A percentile compares a stretch with the other conserved stretches of the same genome.
These are phyloP conservation scores for Enteromius viviparus DNA, from an alignment of 2,797 vertebrate genomes.

Conservation along the genomic window DNA sequence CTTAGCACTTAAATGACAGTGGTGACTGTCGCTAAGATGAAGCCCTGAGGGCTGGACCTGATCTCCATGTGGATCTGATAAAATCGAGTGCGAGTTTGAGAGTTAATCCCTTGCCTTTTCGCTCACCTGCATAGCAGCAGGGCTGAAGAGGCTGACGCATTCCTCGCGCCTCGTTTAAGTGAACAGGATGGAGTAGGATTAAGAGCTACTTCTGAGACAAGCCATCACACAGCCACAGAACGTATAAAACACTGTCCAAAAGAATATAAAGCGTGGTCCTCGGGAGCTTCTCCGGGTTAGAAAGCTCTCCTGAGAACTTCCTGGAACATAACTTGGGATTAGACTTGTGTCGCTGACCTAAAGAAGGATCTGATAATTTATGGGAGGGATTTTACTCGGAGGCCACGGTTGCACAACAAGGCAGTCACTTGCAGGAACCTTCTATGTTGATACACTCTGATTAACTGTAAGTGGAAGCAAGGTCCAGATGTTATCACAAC, in stretches of 20 bases:
- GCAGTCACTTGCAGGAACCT: conserved; percentile 64
- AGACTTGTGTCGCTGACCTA: conserved; percentile 40
- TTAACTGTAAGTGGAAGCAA: conserved; percentile 75
- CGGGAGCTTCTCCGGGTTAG: conserved; percentile 38
- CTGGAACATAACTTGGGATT: conserved; percentile 46
- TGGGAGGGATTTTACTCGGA: conserved; percentile 50
- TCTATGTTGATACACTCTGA: conserved; percentile 65
- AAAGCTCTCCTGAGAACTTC: conserved; percentile 45
- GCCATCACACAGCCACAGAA: conserved; percentile 47
- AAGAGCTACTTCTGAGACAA: conserved; percentile 50
- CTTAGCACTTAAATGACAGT: background rate
- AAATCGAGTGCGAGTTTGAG: conserved; percentile 32
- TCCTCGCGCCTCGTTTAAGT: conserved; percentile 59
- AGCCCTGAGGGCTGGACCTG: conserved; percentile 30
- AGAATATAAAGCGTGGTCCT: background rate
- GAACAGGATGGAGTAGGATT: conserved; percentile 57
- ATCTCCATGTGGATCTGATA: conserved; percentile 45
- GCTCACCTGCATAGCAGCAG: conserved; percentile 43
- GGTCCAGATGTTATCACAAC: conserved; percentile 76
- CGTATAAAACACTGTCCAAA: conserved; percentile 31
- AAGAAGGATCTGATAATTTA: conserved; percentile 47
- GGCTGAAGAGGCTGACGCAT: conserved; percentile 50
- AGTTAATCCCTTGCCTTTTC: conserved; percentile 40
- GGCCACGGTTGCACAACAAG: conserved; percentile 24
- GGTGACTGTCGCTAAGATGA: conserved; percentile 16